These are phyloP conservation scores for Polia nebulosa DNA, from an alignment of 2,888 invertebrate genomes.

Conservation along the genomic window DNA sequence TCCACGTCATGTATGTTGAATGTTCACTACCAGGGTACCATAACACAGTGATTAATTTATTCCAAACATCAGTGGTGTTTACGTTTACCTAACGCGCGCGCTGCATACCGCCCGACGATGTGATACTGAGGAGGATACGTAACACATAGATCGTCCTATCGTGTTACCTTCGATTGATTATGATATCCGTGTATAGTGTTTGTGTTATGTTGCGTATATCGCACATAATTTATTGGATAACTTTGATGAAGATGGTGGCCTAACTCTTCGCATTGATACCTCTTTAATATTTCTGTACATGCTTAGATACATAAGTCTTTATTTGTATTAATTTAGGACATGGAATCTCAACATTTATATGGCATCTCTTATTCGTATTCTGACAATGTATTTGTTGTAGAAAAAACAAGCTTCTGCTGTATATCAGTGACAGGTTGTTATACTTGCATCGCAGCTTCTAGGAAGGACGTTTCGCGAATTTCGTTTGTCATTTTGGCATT, in stretches of 20 bases:
- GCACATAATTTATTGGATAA: conserved; percentile 58
- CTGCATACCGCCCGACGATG: conserved; percentile 24
- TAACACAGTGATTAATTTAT: conserved; percentile 72
- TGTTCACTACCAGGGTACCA: conserved; percentile 72
- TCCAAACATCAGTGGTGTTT: conserved; percentile 74
- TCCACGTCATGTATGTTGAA: conserved; percentile 69
- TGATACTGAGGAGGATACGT: conserved; percentile 57
- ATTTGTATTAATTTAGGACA: conserved; percentile 48
- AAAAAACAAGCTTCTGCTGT: conserved; percentile 49
- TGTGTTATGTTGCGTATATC: conserved; percentile 61
- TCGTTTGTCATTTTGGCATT: conserved; percentile 73
- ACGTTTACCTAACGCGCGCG: conserved; percentile 50
- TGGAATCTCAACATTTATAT: conserved; percentile 25
- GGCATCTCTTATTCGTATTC: conserved; percentile 23
- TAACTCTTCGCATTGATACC: conserved; percentile 40
- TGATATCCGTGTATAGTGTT: conserved; percentile 69
- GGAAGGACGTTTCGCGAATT: conserved; percentile 68
- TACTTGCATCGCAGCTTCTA: conserved; percentile 60
- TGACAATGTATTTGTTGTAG: conserved; percentile 37
- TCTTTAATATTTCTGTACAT: conserved; percentile 35
- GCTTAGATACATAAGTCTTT: conserved; percentile 22
- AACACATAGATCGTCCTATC: conserved; percentile 55
- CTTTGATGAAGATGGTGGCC: conserved; percentile 53
- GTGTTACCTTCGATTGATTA: conserved; percentile 68
- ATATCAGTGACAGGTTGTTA: conserved; percentile 64